Evolutionary conservation across 2,888 invertebrate species (phyloP).

Genomic region (Polymixis lichenea): DNA sequence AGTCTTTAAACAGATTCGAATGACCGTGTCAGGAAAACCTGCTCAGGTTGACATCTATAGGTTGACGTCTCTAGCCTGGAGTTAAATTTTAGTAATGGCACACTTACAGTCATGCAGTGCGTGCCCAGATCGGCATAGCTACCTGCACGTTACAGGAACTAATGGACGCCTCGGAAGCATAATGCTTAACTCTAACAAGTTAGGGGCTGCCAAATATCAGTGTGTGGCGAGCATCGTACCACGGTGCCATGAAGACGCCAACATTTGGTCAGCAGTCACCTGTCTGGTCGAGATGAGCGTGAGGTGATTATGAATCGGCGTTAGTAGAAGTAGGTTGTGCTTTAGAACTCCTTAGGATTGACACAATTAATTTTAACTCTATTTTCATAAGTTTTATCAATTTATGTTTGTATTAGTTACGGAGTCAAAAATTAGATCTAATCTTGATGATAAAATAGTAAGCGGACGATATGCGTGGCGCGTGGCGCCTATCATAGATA

Average conservation of each 20-base stretch:
- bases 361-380: neutral
- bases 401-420: slow-evolving; percentile 4
- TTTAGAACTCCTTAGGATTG: neutral
- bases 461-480: neutral
- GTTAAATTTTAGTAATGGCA: neutral
- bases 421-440: slow-evolving; percentile 9
- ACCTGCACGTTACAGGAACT: neutral
- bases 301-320: neutral
- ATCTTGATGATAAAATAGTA: slow-evolving; percentile 23
- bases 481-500: slow-evolving; percentile 2
- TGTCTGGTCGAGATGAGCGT: neutral
- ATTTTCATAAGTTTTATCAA: neutral
- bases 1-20: neutral
- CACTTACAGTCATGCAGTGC: neutral
- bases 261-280: neutral
- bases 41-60: neutral
- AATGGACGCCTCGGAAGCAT: neutral
- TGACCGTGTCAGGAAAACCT: neutral
- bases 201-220: neutral
- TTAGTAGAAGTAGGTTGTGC: neutral
- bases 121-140: neutral
- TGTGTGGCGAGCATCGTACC: neutral
- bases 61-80: neutral
- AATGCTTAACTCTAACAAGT: neutral
- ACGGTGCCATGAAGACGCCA: neutral